These are phyloP conservation scores for Hippocampus mohnikei DNA, from an alignment of 2,113 vertebrate species.

Conservation along the genomic window DNA sequence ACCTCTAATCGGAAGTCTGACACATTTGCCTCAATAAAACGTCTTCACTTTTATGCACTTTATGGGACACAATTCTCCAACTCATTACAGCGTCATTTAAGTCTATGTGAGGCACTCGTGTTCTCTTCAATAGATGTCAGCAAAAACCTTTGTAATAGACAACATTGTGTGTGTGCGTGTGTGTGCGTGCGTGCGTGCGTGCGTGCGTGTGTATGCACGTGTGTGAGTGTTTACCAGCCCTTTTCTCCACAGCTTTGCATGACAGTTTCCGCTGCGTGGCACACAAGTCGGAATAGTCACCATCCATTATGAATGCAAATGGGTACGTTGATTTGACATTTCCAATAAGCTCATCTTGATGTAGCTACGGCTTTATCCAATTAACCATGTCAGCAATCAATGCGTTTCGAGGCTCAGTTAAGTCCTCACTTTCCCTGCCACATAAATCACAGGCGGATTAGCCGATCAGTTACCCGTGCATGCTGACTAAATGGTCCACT, in stretches of 20 bases:
- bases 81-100: neutral
- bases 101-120: slow-evolving; percentile 6
- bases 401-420: slow-evolving; percentile 65
- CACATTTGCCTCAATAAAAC: slow-evolving; percentile 33
- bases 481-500: slow-evolving; percentile 70
- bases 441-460: slow-evolving; percentile 76
- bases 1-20: neutral
- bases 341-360: slow-evolving; percentile 74
- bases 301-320: slow-evolving; percentile 77
- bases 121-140: slow-evolving; percentile 21
- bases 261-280: slow-evolving; percentile 64
- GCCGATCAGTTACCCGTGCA: slow-evolving; percentile 71
- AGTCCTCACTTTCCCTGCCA: slow-evolving; percentile 68
- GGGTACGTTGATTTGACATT: slow-evolving; percentile 75
- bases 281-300: slow-evolving; percentile 65
- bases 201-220: neutral
- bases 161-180: slow-evolving; percentile 18
- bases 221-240: slow-evolving; percentile 36
- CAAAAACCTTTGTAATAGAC: slow-evolving; percentile 14
- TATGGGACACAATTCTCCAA: slow-evolving; percentile 5
- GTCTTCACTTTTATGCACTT: slow-evolving; percentile 21
- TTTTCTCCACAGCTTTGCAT: slow-evolving; percentile 39
- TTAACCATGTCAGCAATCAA: slow-evolving; percentile 78
- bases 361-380: slow-evolving; percentile 73
- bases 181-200: slow-evolving; percentile 22